A percentile compares a stretch with the other conserved stretches of the same genome.
Evolutionary conservation across 2,797 vertebrate genomes (phyloP).

Genomic region (Sebastes aleutianus): DNA sequence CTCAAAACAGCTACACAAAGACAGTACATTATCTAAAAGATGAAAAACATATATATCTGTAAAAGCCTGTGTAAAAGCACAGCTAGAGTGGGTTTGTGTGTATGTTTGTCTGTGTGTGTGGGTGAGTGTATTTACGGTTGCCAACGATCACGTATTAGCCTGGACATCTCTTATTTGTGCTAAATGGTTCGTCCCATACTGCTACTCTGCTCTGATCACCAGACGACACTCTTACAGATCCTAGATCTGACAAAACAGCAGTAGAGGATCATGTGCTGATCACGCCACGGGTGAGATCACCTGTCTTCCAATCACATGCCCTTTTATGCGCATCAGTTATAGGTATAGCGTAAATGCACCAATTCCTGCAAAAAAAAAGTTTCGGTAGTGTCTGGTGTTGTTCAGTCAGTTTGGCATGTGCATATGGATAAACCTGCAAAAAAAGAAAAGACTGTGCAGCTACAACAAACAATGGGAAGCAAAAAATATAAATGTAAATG

Average conservation of each 20-base stretch:
- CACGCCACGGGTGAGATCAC: neutral
- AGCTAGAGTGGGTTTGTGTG: neutral
- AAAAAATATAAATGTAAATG: neutral
- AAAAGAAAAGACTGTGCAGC: neutral
- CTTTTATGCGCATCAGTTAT: neutral
- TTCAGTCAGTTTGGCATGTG: neutral
- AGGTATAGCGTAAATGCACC: neutral
- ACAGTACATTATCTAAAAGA: slow-evolving; percentile 14
- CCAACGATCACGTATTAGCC: neutral
- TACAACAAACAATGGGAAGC: neutral
- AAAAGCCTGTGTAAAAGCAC: slow-evolving; percentile 13
- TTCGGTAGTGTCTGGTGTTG: neutral
- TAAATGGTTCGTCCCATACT: neutral
- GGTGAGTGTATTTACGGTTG: neutral
- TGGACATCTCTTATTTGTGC: neutral
- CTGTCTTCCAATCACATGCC: neutral
- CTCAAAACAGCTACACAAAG: slow-evolving; percentile 45
- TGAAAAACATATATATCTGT: slow-evolving; percentile 14
- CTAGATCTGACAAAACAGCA: neutral
- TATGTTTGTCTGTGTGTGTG: neutral
- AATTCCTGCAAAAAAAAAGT: neutral
- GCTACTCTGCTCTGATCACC: neutral
- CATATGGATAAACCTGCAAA: neutral
- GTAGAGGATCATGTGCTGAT: neutral
- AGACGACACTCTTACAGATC: neutral